These are phyloP conservation scores for Trichonephila inaurata DNA, from an alignment of 1,140 invertebrate genomes.

Conservation along the genomic window DNA sequence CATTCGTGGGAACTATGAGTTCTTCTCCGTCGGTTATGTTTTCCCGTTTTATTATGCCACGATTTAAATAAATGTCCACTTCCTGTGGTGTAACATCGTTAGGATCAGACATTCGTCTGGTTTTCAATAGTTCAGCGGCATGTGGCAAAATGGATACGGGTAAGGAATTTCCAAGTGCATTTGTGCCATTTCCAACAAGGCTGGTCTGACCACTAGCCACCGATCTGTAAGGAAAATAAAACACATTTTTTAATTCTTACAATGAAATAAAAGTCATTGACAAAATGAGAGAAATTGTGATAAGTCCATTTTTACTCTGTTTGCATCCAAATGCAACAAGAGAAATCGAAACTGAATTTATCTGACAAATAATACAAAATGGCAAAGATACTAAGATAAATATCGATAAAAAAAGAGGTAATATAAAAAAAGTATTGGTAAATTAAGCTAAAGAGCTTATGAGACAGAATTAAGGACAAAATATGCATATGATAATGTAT, in stretches of 20 bases:
- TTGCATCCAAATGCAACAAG: no score
- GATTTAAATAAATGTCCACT: slow-evolving; percentile 54
- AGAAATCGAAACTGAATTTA: no score
- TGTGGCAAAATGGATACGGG: slow-evolving; percentile 39
- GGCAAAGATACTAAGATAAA: no score
- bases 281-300: no score
- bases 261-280: no score
- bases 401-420: no score
- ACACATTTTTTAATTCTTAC: neutral
- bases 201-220: neutral
- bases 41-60: slow-evolving; percentile 49
- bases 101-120: neutral
- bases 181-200: neutral
- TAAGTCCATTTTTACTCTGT: no score
- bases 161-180: neutral
- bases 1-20: slow-evolving; percentile 28
- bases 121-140: slow-evolving; percentile 51
- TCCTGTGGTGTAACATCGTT: slow-evolving; percentile 53
- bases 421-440: no score
- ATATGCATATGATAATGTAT: no score
- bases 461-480: no score
- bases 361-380: no score
- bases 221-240: neutral
- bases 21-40: slow-evolving; percentile 10
- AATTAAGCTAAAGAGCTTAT: no score